Base-by-base conservation (phyloP, 35 echinoderm and acorn worm species). In the Lytechinus pictus region DNA sequence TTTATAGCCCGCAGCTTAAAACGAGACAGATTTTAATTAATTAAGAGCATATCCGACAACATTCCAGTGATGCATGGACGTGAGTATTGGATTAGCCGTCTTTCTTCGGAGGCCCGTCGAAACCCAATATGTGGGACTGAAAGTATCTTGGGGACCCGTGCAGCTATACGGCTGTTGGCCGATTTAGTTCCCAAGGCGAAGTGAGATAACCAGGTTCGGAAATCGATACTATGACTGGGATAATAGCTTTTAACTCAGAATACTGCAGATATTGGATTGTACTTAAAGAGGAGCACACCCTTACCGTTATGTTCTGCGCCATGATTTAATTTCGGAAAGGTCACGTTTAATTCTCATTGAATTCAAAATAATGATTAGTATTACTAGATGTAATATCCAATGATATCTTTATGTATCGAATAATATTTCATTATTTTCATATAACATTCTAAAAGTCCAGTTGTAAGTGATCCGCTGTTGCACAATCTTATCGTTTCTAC, bases 1-100 rank as follows among this genome's bases (percentile, higher is more conserved):
- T 79, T 79, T n/a, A 79, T 79, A 6, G 66, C 66, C 66, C n/a
- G 66, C 12, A 24, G 66, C 21, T 24, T 79, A 79, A 79, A 79
- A 79, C 66, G 66, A 79, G 66, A 79, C 66, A 79, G 66, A 79
- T 79, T 79, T 79, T 79, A 79, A 79, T 79, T 79, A 79, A 79
- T 79, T 16, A 79, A 24, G 66, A 79, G 66, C 66, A 79, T 79
- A 24, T 79, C 66, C 66, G 66, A 16, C 66, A 79, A 79, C 66
- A 79, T 79, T 79, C 66, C n/a, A 79, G 66, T 79, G 66, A 24
- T 79, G 66, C 66, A 79, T 79, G 66, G 21, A 3, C 66, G 16
- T 24, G 66, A 79, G 66, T 79, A 79, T 79, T 79, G 66, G 21
- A 79, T 79, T 79, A 79, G 66, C 66, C 66, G 66, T 79, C 66